A percentile compares a stretch with the other conserved stretches of the same genome.
Evolutionary conservation across 2,113 vertebrate genomes (phyloP).

Genomic region (Petroica traversi): DNA sequence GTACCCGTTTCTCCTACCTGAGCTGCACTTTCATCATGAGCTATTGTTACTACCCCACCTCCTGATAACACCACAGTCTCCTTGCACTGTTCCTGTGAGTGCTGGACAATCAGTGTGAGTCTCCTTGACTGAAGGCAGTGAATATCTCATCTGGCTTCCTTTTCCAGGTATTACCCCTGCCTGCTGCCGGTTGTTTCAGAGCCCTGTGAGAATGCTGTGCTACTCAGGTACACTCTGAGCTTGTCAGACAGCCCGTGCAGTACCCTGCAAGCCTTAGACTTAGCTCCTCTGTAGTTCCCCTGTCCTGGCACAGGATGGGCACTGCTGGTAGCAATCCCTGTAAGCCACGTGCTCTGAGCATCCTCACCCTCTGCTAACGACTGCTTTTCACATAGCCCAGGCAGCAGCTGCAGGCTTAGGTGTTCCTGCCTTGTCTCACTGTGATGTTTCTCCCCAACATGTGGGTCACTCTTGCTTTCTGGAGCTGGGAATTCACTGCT

Average conservation of each 20-base stretch:
- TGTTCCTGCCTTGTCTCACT: background rate
- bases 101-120: background rate
- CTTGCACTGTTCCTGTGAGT: background rate
- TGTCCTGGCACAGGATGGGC: background rate
- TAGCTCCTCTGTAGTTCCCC: background rate
- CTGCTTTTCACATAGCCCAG: background rate
- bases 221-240: constrained; percentile 55
- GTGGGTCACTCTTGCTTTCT: background rate
- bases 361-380: background rate
- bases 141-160: constrained; percentile 38
- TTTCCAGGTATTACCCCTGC: constrained; percentile 66
- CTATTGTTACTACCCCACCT: background rate
- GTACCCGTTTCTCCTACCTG: background rate
- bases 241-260: background rate
- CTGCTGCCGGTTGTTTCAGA: constrained; percentile 49
- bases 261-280: background rate
- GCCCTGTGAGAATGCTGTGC: constrained; percentile 52
- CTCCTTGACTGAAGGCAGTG: background rate
- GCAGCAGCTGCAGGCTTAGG: background rate
- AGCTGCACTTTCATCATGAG: background rate
- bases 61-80: fast-evolving
- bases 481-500: background rate
- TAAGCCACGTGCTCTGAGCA: background rate
- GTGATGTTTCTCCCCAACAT: background rate
- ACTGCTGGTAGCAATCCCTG: background rate